These are phyloP conservation scores for Tragelaphus imberbis DNA, from an alignment of 2,113 vertebrate genomes.

Conservation along the genomic window DNA sequence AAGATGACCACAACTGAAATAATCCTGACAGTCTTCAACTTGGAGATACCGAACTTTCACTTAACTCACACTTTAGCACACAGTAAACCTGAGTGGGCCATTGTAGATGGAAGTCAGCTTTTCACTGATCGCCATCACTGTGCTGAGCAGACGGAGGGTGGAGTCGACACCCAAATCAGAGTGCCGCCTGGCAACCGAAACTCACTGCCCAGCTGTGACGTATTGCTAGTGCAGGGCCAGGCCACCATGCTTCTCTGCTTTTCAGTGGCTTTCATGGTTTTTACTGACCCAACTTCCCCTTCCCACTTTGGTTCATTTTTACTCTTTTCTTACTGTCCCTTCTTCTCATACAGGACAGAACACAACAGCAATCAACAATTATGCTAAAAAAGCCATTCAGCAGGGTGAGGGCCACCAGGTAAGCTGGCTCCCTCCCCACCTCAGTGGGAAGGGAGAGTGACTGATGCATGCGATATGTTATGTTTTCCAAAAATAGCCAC, in stretches of 20 bases:
- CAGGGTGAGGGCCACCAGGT: not conserved
- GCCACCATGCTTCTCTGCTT: not conserved
- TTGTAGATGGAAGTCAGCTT: not conserved
- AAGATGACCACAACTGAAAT: not conserved
- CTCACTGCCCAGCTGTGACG: too few species aligned
- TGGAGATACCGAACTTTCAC: not conserved
- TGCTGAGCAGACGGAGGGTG: fast-evolving
- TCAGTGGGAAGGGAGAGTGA: not conserved
- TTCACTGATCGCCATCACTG: not conserved
- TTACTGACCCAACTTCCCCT: not conserved
- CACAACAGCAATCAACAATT: not conserved
- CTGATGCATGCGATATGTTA: too few species aligned
- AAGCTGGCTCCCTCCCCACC: not conserved
- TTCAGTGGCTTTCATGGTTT: not conserved
- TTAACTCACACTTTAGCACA: not conserved
- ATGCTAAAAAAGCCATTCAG: not conserved
- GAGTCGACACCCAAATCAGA: not conserved
- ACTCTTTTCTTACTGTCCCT: not conserved
- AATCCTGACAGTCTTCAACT: not conserved
- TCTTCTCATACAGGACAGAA: not conserved
- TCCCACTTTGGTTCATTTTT: not conserved
- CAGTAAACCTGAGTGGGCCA: not conserved
- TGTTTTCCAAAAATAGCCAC: not conserved
- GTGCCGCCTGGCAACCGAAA: not conserved
- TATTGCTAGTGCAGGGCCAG: fast-evolving